phyloP scores from a whole-genome alignment of 2,888 invertebrate species.

The Cerastis rubricosa region DNA sequence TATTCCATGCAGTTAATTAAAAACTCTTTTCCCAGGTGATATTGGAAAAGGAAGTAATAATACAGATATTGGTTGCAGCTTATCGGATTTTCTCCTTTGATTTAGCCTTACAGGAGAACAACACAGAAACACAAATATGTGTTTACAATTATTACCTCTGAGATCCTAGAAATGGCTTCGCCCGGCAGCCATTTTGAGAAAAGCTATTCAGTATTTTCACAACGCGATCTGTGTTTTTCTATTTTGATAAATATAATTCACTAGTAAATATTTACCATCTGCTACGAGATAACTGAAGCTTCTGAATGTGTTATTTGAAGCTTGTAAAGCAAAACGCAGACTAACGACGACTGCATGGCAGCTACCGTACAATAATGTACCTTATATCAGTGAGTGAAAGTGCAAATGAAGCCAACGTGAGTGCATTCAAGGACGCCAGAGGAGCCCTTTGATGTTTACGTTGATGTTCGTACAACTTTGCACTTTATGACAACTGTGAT shows the following conservation, averaged over 20 bases:
- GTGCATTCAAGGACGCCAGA: slow-evolving; percentile 22
- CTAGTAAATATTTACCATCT: slow-evolving; percentile 29
- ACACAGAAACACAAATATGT: background rate
- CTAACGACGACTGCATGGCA: slow-evolving; percentile 9
- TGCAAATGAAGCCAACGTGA: slow-evolving; percentile 10
- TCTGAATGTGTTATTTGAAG: slow-evolving; percentile 29
- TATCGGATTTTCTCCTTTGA: background rate
- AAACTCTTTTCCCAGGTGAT: background rate
- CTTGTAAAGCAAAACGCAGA: slow-evolving; percentile 16
- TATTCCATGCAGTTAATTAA: background rate
- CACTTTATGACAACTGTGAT: slow-evolving; percentile 6
- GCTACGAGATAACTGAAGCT: slow-evolving; percentile 22
- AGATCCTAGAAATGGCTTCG: background rate
- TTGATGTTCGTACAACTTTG: slow-evolving; percentile 16
- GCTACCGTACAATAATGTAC: slow-evolving; percentile 24
- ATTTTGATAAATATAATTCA: background rate
- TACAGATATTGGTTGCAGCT: background rate
- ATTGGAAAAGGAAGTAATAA: background rate
- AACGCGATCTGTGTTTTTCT: background rate
- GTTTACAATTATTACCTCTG: background rate
- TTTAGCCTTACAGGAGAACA: background rate
- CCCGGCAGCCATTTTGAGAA: background rate
- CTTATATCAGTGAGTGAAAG: slow-evolving; percentile 6
- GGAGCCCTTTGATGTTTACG: slow-evolving; percentile 39
- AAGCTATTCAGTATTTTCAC: background rate